Evolutionary conservation across 2,888 invertebrate species (phyloP).

Genomic region (Drosophila barbarae): DNA sequence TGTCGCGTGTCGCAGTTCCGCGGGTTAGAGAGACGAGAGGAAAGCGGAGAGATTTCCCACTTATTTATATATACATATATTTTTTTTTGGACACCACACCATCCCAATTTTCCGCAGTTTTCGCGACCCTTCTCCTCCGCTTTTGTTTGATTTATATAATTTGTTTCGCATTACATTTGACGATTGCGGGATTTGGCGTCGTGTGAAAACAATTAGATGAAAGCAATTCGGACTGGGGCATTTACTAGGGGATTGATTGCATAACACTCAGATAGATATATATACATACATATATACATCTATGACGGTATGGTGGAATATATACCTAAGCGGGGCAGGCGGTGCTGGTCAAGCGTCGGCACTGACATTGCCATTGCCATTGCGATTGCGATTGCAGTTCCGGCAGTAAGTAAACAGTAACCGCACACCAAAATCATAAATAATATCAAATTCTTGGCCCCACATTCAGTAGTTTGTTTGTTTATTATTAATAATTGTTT

Average conservation of each 20-base stretch:
- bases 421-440: conserved; percentile 17
- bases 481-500: conserved; percentile 2
- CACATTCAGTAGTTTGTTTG: neutral
- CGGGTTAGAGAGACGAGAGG: neutral
- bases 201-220: conserved; percentile 72
- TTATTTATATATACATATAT: neutral
- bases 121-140: conserved; percentile 1
- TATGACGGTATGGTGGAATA: conserved; percentile 1
- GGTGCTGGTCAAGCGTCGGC: conserved; percentile 26
- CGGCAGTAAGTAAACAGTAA: conserved; percentile 18
- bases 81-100: conserved; percentile 14
- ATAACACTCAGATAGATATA: conserved; percentile 23
- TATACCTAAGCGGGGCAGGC: conserved; percentile 23
- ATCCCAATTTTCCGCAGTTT: conserved; percentile 1
- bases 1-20: conserved; percentile 38
- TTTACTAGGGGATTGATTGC: conserved; percentile 22
- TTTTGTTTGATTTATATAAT: conserved; percentile 49
- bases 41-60: neutral
- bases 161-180: conserved; percentile 63
- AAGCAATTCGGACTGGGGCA: conserved; percentile 14
- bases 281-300: neutral
- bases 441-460: conserved; percentile 7
- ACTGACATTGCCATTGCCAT: conserved; percentile 25
- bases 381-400: conserved; percentile 33
- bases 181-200: conserved; percentile 63